Conservation (phyloP, 2,113 vertebrate species). For the Rhineura floridana region DNA sequence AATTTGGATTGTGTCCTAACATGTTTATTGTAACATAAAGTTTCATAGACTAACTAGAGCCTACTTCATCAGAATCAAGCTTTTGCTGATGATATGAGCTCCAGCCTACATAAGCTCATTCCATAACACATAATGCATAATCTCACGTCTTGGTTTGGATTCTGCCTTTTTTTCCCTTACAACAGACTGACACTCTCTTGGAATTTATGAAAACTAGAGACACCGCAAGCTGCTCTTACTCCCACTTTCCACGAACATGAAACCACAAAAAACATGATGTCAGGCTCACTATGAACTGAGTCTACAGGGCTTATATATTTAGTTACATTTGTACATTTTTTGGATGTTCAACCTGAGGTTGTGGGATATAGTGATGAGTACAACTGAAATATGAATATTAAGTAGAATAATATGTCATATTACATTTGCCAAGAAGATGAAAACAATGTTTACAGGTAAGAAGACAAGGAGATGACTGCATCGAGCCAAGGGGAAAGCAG, state of each 20-base stretch:
- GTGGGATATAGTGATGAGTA: neutral
- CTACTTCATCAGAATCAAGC: neutral
- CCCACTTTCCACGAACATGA: neutral
- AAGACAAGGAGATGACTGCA: neutral
- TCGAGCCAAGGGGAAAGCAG: neutral
- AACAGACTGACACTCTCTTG: neutral
- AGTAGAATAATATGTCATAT: neutral
- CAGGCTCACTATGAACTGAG: neutral
- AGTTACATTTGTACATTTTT: neutral
- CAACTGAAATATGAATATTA: neutral
- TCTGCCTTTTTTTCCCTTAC: neutral
- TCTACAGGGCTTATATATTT: neutral
- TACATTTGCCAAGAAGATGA: neutral
- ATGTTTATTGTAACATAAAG: neutral
- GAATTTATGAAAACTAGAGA: neutral
- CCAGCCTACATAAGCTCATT: neutral
- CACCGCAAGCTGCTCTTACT: neutral
- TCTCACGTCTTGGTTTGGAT: neutral
- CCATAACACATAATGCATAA: neutral
- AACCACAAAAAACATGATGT: neutral
- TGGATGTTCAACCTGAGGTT: neutral
- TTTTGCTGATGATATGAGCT: neutral
- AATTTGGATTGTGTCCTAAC: too few relatives aligned
- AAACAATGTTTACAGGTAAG: neutral
- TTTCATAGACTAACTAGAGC: neutral